phyloP scores from a whole-genome alignment of 2,797 vertebrate genomes.

The Oreochromis mossambicus region DNA sequence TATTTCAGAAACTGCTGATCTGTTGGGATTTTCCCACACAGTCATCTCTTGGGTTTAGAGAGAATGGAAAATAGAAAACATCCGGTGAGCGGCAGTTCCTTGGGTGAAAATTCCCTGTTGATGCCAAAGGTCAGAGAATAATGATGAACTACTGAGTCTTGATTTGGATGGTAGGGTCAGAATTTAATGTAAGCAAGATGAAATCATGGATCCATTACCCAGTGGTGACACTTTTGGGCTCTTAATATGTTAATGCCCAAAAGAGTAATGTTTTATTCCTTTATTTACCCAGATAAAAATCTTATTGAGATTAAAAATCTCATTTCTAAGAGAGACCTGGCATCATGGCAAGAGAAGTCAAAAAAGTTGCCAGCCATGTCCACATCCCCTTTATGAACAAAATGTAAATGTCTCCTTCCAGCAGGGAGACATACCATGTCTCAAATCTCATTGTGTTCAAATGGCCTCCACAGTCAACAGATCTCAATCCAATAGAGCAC shows the following conservation, averaged over 20 bases:
- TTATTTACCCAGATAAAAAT: not conserved
- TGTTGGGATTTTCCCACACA: not conserved
- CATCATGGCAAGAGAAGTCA: not conserved
- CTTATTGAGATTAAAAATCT: not conserved
- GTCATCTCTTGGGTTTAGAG: not conserved
- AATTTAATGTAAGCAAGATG: not conserved
- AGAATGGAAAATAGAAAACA: not conserved
- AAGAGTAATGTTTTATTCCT: not conserved
- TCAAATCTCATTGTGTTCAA: not conserved
- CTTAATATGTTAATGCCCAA: not conserved
- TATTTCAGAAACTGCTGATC: too few relatives aligned
- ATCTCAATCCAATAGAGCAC: not conserved
- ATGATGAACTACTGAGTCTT: not conserved
- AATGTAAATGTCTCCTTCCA: not conserved
- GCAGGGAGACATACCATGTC: fast-evolving
- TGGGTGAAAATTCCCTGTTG: not conserved
- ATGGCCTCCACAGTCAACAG: not conserved
- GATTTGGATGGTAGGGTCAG: not conserved
- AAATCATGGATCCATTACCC: not conserved
- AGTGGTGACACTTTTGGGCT: not conserved
- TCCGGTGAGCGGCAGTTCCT: too few relatives aligned
- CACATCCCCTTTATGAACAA: fast-evolving
- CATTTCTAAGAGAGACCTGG: not conserved
- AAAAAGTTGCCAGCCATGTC: not conserved
- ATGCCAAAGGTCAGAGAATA: not conserved